These are phyloP conservation scores for Drosophila lini DNA, from an alignment of 1,140 invertebrate species.

Conservation along the genomic window DNA sequence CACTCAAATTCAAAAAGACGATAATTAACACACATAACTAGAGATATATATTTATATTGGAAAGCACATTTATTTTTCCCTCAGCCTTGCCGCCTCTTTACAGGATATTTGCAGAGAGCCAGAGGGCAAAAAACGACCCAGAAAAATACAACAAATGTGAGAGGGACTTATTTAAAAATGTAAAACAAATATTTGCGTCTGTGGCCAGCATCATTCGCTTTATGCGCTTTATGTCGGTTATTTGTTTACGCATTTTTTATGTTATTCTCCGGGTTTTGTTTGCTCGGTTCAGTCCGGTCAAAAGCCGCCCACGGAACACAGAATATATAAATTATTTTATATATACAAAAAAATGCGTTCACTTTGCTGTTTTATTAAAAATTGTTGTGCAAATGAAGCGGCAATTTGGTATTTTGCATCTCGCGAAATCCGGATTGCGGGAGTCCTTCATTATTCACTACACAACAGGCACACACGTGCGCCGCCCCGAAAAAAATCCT, in stretches of 20 bases:
- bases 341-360: slow-evolving; percentile 20
- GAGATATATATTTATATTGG: neutral
- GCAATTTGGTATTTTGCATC: slow-evolving; percentile 65
- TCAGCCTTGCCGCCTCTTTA: slow-evolving; percentile 3
- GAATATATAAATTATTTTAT: neutral
- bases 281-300: slow-evolving; percentile 9
- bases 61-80: neutral
- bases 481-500: slow-evolving; percentile 9
- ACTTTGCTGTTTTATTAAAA: slow-evolving; percentile 68
- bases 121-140: neutral
- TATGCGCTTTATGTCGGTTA: slow-evolving; percentile 44
- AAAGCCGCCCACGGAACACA: neutral
- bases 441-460: slow-evolving; percentile 34
- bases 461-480: slow-evolving; percentile 22
- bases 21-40: neutral
- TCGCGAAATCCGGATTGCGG: slow-evolving; percentile 10
- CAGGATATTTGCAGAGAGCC: slow-evolving; percentile 18
- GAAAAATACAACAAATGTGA: slow-evolving; percentile 48
- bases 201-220: slow-evolving; percentile 56
- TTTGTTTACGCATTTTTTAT: slow-evolving; percentile 48
- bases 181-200: slow-evolving; percentile 77
- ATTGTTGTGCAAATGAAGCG: slow-evolving; percentile 74
- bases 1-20: neutral
- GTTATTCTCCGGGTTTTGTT: slow-evolving; percentile 23
- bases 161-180: slow-evolving; percentile 75